Evolutionary conservation across 1,140 invertebrate genomes (phyloP), one percentile per base, ranked within the genome.

Genomic region (Pentalonia nigronervosa): DNA sequence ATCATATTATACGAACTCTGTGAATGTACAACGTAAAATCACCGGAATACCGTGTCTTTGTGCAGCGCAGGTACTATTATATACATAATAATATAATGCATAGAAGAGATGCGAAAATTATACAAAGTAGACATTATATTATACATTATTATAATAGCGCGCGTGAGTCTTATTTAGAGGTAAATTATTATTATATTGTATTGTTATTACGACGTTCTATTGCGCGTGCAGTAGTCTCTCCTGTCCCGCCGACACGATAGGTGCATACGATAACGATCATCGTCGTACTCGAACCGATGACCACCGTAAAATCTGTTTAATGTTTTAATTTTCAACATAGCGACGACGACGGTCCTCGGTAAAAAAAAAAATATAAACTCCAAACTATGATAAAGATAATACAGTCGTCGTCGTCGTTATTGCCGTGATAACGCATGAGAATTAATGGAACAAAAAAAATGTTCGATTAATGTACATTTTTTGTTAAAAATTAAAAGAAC

Each of bases 21-120:
- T n/a, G 60, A 76, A 76, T 76, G 60, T 76, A 34, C 60, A 84
- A 45, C 36, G 83, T 84, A 45, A 36, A 86, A 47, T 20, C n/a
- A 86, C 84, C 84, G 84, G 84, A 86, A 47, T 47, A 86, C 8
- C 1, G 11, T 53, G 84, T 25, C 45, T 86, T 47, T 86, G 83
- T 45, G 34, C 25, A n/a, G 11, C 23, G 36, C 4, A 41, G 41
- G 41, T 41, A 7, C 36, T 41, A 53, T 41, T 41, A 41, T 41
- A 41, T 41, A 41, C 41, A 41, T 41, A 41, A 41, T 41, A 41
- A 41, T 41, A 41, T 41, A 41, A 41, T 41, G 41, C 41, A 41
- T 41, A 41, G 41, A 41, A 25, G 36, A 86, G 36, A 86, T 86
- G 84, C 84, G 45, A 86, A 86, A 86, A 86, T 86, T 47, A 86